Evolutionary conservation across 2,113 vertebrate species (phyloP).

Genomic region (Calidris pugnax): DNA sequence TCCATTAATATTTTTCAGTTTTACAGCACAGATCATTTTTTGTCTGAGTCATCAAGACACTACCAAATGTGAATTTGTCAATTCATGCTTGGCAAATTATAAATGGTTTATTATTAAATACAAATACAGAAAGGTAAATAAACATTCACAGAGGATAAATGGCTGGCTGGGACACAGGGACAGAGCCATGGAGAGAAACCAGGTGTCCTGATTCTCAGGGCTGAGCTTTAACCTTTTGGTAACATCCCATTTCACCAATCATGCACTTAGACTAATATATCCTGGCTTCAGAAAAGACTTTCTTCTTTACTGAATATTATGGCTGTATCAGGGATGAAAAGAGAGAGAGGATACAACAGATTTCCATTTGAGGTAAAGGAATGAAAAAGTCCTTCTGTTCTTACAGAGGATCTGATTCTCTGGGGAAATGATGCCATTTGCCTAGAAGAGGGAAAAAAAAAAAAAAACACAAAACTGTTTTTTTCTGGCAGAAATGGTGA

Average conservation of each 20-base stretch:
- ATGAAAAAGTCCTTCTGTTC: background rate
- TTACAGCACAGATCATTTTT: background rate
- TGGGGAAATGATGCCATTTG: background rate
- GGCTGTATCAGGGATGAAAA: background rate
- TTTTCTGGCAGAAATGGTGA: conserved; percentile 50
- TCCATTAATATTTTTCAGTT: conserved; percentile 1
- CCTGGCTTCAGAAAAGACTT: background rate
- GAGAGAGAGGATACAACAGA: background rate
- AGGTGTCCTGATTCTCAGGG: background rate
- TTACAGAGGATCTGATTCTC: background rate
- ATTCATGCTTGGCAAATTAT: background rate
- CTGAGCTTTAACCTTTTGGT: background rate
- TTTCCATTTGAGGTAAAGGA: background rate
- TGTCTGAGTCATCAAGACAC: background rate
- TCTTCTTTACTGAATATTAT: background rate
- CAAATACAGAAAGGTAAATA: background rate
- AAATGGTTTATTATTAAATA: conserved; percentile 1
- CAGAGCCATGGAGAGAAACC: background rate
- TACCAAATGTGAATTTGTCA: background rate
- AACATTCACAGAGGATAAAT: background rate
- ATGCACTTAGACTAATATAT: background rate
- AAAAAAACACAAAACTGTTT: background rate
- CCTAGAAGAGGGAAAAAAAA: background rate
- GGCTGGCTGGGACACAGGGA: background rate
- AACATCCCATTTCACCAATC: background rate